Percentiles rank a stretch among this genome's conserved stretches.
Evolutionary conservation across 2,888 invertebrate species (phyloP).

Genomic region (Eustalomyia histrio): DNA sequence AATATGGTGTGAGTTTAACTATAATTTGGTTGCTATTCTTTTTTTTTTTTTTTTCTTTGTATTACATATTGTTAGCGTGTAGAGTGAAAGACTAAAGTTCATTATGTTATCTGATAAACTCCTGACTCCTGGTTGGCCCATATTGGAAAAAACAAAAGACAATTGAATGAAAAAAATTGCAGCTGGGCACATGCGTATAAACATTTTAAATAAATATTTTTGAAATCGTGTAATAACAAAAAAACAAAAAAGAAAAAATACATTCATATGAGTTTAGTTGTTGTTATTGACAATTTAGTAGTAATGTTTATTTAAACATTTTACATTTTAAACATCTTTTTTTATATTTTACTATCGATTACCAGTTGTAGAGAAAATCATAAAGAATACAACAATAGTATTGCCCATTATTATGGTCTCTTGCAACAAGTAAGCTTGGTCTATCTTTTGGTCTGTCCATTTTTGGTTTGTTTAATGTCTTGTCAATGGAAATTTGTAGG

Average conservation of each 20-base stretch:
- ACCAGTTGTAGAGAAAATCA: no score
- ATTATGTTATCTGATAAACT: slow-evolving; percentile 55
- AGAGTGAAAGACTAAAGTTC: slow-evolving; percentile 49
- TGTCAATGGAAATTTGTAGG: slow-evolving; percentile 13
- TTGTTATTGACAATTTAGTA: slow-evolving; percentile 36
- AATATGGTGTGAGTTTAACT: slow-evolving; percentile 28
- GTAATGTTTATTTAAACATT: slow-evolving; percentile 28
- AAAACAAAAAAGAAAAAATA: background rate
- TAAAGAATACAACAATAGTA: no score
- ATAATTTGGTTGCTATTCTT: slow-evolving; percentile 3
- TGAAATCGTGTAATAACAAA: background rate
- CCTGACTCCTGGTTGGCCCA: slow-evolving; percentile 47
- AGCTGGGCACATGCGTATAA: slow-evolving; percentile 51
- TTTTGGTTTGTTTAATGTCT: slow-evolving; percentile 16
- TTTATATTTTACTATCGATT: background rate
- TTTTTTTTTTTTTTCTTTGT: slow-evolving; percentile 11
- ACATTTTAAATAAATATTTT: background rate
- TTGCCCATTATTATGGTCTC: no score
- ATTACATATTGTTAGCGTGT: background rate
- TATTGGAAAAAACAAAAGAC: slow-evolving; percentile 49
- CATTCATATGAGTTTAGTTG: background rate
- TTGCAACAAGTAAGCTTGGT: background rate
- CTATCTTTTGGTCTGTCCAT: slow-evolving; percentile 3
- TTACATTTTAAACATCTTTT: slow-evolving; percentile 1
- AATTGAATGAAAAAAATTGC: slow-evolving; percentile 40